Evolutionary conservation across 2,797 vertebrate species (phyloP), one percentile per base, ranked within the genome.

Genomic region (Phyllotis vaccarum): DNA sequence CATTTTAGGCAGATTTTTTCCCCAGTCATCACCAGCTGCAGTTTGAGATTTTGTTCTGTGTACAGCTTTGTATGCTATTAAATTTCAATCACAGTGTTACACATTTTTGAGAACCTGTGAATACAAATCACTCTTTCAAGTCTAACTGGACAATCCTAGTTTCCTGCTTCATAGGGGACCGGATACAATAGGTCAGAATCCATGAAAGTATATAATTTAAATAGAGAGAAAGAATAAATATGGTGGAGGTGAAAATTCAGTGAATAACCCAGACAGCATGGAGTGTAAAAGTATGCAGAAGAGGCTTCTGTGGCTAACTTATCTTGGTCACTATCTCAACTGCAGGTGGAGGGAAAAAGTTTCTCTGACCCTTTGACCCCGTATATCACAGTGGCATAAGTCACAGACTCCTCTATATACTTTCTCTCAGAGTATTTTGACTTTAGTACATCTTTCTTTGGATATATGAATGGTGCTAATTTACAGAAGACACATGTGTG

Each of bases 321-420:
- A 79, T 81, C 24, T 68, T 62, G 34, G 34, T 74, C 37, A 66
- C 37, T 34, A 75, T 46, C 21, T 29, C 54, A 92, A 6, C 14
- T 64, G 64, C 66, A n/a, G 52, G 40, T 60, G 16, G 12, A 72
- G 8, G 9, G 66, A 58, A 86, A 37, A 88, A 56, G 83, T 52
- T 49, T 24, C 13, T 93, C 90, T 95, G 43, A 56, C 34, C 56
- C 46, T 91, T 94, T 86, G 54, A 88, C 43, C 9, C 29, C 12
- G 52, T 16, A 6, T 24, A 6, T 95, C 8, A 10, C 27, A 46
- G 5, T 75, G 17, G n/a, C 37, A 76, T n/a, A 75, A 91, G 46
- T n/a, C 37, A 29, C 64, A 43, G 43, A 68, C 37, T 43, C 7
- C 14, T 49, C 52, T 88, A 49, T 24, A 34, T 93, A 58, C 56